These are phyloP conservation scores for Isichthys henryi DNA, from an alignment of 2,113 vertebrate species.

Conservation along the genomic window DNA sequence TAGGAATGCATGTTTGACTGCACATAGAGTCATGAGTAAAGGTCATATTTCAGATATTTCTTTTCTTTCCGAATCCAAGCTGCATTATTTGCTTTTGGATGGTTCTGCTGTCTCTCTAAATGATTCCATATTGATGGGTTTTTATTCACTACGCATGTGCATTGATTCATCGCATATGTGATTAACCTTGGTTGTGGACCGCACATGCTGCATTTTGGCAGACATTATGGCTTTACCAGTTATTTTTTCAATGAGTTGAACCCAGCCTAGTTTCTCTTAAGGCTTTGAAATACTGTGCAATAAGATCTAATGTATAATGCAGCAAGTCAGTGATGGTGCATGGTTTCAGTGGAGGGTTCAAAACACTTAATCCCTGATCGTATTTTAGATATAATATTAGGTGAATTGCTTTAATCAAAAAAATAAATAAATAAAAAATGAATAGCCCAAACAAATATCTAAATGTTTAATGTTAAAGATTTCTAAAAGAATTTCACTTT, in stretches of 20 bases:
- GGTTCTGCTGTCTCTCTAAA: neutral
- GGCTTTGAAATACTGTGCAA: neutral
- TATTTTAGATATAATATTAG: neutral
- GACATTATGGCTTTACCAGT: neutral
- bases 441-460: neutral
- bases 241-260: neutral
- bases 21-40: neutral
- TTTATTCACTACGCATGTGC: neutral
- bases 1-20: neutral
- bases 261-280: neutral
- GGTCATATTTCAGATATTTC: neutral
- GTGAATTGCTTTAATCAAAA: neutral
- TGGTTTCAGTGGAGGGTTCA: neutral
- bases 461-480: neutral
- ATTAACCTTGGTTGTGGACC: neutral
- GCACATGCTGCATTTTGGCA: neutral
- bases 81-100: neutral
- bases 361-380: neutral
- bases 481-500: neutral
- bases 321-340: neutral
- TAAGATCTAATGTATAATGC: neutral
- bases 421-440: neutral
- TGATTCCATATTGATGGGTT: neutral
- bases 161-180: neutral
- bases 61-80: neutral